Conservation (phyloP, 2,797 vertebrate species). For the Protonibea diacanthus region DNA sequence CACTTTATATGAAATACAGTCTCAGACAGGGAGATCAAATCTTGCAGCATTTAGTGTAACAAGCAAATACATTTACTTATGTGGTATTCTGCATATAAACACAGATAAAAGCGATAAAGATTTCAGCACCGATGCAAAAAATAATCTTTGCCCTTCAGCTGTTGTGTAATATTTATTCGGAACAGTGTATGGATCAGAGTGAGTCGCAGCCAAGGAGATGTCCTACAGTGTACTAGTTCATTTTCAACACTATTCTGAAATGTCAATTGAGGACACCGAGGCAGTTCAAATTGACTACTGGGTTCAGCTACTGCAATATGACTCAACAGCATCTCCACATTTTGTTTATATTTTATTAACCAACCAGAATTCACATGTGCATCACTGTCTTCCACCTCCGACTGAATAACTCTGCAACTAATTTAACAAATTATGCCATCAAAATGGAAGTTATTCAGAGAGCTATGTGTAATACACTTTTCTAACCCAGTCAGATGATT, state of each 20-base stretch:
- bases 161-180: slow-evolving; percentile 19
- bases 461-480: neutral
- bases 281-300: neutral
- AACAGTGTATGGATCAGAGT: slow-evolving; percentile 16
- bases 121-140: slow-evolving; percentile 24
- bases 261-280: neutral
- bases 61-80: slow-evolving; percentile 7
- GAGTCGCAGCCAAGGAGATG: slow-evolving; percentile 20
- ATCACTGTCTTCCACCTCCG: neutral
- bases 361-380: neutral
- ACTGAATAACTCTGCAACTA: neutral
- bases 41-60: neutral
- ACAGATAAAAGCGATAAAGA: slow-evolving; percentile 38
- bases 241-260: slow-evolving; percentile 15
- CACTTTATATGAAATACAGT: neutral
- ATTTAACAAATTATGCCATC: neutral
- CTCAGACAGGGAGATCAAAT: slow-evolving; percentile 9
- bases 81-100: slow-evolving; percentile 10
- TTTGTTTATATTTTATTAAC: neutral
- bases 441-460: neutral
- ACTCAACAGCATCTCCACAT: neutral
- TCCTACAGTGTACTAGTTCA: slow-evolving; percentile 16
- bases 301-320: neutral
- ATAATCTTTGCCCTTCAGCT: slow-evolving; percentile 31
- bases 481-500: slow-evolving; percentile 6